Conservation (phyloP, 2,113 vertebrate genomes). For the Eubucco bourcierii region DNA sequence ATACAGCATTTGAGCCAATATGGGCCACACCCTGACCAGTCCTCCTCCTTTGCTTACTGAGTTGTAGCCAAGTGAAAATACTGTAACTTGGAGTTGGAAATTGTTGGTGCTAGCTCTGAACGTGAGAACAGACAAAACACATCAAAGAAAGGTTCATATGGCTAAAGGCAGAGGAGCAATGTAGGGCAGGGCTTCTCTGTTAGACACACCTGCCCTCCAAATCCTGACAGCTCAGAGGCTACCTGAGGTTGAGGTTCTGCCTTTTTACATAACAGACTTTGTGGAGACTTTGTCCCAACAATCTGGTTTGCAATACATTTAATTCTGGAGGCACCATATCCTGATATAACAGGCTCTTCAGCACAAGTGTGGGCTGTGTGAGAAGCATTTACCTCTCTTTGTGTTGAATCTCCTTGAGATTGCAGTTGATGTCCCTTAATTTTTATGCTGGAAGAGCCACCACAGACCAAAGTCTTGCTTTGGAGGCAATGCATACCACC, state of each 20-base stretch:
- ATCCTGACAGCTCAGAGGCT: rapidly evolving
- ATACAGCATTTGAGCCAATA: rapidly evolving
- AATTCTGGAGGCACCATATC: background rate
- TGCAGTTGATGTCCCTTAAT: rapidly evolving
- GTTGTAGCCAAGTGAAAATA: background rate
- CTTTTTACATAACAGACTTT: background rate
- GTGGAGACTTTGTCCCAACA: background rate
- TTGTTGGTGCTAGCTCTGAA: rapidly evolving
- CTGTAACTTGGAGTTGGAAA: background rate
- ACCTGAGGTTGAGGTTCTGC: background rate
- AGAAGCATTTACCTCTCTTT: background rate
- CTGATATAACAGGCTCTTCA: background rate
- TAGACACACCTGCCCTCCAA: background rate
- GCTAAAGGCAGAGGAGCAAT: background rate
- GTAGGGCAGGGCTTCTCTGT: background rate
- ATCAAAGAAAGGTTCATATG: background rate
- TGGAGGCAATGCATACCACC: background rate
- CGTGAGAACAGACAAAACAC: background rate
- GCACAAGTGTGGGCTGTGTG: rapidly evolving
- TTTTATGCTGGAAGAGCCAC: background rate
- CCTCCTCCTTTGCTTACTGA: background rate
- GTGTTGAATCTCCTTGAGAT: rapidly evolving
- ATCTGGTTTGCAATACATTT: background rate
- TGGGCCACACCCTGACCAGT: background rate
- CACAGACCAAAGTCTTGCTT: background rate